Conservation (phyloP, 1,140 invertebrate species). For the Drosophila nasuta region DNA sequence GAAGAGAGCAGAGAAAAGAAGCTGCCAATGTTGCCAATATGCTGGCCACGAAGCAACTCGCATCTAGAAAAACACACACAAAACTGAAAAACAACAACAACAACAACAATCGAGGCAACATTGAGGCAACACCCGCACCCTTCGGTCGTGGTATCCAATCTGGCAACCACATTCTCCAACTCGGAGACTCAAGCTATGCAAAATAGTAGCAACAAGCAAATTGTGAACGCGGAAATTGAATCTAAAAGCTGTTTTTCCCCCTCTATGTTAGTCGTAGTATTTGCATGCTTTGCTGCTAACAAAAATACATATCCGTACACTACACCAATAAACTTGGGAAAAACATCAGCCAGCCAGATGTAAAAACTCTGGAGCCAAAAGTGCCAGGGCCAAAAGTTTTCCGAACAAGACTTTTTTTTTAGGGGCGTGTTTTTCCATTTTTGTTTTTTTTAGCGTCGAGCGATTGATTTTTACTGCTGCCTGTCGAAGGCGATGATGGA, state of each 20-base stretch:
- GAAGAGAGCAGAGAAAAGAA: not conserved
- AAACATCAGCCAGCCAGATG: constrained; percentile 67
- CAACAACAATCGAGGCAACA: not conserved
- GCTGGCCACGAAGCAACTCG: constrained; percentile 10
- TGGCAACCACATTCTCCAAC: constrained; percentile 12
- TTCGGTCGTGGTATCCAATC: constrained; percentile 3
- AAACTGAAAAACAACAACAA: not conserved
- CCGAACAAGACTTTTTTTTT: constrained; percentile 5
- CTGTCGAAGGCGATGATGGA: not conserved
- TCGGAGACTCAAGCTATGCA: constrained; percentile 56
- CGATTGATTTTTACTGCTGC: constrained; percentile 53
- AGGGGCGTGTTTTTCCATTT: constrained; percentile 2
- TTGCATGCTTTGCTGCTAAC: constrained; percentile 48
- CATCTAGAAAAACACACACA: constrained; percentile 19
- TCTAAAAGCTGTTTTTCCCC: constrained; percentile 63
- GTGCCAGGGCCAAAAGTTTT: constrained; percentile 23
- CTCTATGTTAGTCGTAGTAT: constrained; percentile 13
- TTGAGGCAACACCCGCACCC: constrained; percentile 11
- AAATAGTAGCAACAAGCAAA: constrained; percentile 77
- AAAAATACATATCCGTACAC: constrained; percentile 58
- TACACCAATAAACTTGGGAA: constrained; percentile 61
- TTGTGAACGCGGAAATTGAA: constrained; percentile 78
- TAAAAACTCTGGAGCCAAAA: constrained; percentile 38
- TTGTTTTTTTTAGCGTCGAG: not conserved
- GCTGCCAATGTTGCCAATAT: constrained; percentile 73